Percentiles rank a stretch among this genome's conserved stretches.
Evolutionary conservation across 2,797 vertebrate species (phyloP).

Genomic region (Aulostomus chinensis): DNA sequence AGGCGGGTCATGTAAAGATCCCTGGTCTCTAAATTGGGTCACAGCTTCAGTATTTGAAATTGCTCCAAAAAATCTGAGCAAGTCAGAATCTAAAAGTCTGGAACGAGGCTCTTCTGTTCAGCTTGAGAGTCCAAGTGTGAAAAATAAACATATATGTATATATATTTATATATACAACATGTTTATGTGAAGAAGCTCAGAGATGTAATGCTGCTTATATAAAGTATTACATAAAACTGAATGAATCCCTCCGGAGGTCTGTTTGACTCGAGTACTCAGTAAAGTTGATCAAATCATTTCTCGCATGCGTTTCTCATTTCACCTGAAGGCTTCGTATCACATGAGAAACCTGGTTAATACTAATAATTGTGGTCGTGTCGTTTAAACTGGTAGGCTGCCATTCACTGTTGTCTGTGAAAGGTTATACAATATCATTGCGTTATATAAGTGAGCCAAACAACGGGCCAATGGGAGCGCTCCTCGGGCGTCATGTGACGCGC

Average conservation of each 20-base stretch:
- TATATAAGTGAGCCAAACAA: slow-evolving; percentile 81
- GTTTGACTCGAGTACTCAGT: not conserved
- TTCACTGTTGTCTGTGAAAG: slow-evolving; percentile 9
- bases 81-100: no score
- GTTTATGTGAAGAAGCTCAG: slow-evolving; percentile 14
- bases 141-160: not conserved
- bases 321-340: not conserved
- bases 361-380: not conserved
- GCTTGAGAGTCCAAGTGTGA: no score
- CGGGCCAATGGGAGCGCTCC: slow-evolving; percentile 61
- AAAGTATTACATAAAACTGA: slow-evolving; percentile 74
- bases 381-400: no score
- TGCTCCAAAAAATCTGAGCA: not conserved
- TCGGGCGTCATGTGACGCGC: slow-evolving; percentile 59
- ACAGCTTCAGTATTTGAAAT: not conserved
- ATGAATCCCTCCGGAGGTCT: slow-evolving; percentile 15
- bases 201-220: slow-evolving; percentile 61
- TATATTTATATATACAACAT: not conserved
- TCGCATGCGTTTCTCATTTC: fast-evolving
- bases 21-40: slow-evolving; percentile 24
- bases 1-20: not conserved
- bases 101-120: no score
- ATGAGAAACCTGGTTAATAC: not conserved
- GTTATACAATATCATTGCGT: slow-evolving; percentile 80
- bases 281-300: not conserved